Evolutionary conservation across 2,113 vertebrate genomes (phyloP).

Genomic region (Paracyprichromis sp.): DNA sequence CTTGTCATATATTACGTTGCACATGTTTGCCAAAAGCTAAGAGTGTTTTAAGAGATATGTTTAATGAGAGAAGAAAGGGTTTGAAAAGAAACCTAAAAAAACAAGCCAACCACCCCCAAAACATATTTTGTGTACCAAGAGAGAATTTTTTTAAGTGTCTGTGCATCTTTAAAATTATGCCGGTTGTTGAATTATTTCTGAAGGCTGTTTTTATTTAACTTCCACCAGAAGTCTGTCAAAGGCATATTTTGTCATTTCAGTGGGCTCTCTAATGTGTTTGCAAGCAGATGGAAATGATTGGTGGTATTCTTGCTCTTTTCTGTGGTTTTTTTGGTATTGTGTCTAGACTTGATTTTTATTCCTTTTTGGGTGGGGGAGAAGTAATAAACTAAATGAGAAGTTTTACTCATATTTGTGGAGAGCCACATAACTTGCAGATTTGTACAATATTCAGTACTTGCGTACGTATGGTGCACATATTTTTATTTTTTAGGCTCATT

Average conservation of each 20-base stretch:
- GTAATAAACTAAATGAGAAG: background rate
- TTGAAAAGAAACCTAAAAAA: background rate
- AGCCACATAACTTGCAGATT: background rate
- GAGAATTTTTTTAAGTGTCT: rapidly evolving
- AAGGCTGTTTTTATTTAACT: background rate
- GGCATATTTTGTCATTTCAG: background rate
- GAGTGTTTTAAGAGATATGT: background rate
- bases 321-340: background rate
- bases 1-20: background rate
- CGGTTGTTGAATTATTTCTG: background rate
- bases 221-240: background rate
- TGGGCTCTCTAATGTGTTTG: background rate
- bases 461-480: background rate
- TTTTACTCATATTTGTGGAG: background rate
- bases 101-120: background rate
- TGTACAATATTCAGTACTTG: background rate
- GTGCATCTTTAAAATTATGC: background rate
- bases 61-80: rapidly evolving
- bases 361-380: background rate
- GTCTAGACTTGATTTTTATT: background rate
- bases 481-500: background rate
- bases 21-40: background rate
- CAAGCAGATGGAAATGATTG: conserved; percentile 8
- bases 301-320: background rate
- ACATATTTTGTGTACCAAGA: background rate